Evolutionary conservation across 2,888 invertebrate genomes (phyloP).

Genomic region (Bibio marci): DNA sequence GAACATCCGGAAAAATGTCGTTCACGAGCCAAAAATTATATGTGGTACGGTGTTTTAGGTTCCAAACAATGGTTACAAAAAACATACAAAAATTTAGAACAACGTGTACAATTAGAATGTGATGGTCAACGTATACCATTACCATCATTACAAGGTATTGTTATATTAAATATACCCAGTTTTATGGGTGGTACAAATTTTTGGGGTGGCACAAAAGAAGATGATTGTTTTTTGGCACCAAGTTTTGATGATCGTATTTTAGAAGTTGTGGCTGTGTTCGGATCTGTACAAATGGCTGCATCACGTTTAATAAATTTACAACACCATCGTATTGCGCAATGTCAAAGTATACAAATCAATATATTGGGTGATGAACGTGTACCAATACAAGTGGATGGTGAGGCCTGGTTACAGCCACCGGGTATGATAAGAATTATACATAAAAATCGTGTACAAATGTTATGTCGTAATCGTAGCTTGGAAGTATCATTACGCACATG

Average conservation of each 20-base stretch:
- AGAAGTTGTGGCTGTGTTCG: constrained; percentile 95
- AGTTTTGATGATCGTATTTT: constrained; percentile 91
- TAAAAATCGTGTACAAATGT: constrained; percentile 93
- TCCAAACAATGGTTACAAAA: constrained; percentile 71
- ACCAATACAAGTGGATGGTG: constrained; percentile 92
- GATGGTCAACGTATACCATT: constrained; percentile 91
- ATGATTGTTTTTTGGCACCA: constrained; percentile 80
- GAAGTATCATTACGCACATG: constrained; percentile 78
- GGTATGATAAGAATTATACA: constrained; percentile 91
- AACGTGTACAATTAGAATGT: constrained; percentile 86
- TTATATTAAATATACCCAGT: constrained; percentile 88
- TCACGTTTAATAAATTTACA: constrained; percentile 88
- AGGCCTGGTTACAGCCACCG: constrained; percentile 95
- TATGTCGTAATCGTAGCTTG: constrained; percentile 76
- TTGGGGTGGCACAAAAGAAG: constrained; percentile 89
- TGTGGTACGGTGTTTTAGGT: constrained; percentile 76
- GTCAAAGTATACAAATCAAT: constrained; percentile 88
- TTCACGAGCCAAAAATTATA: constrained; percentile 85
- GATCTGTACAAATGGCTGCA: constrained; percentile 91
- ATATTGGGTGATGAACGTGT: constrained; percentile 86
- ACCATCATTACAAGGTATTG: constrained; percentile 91
- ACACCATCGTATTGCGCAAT: constrained; percentile 93
- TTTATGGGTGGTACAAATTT: constrained; percentile 98
- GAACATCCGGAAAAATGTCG: constrained; percentile 94
- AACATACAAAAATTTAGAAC: constrained; percentile 90